Percentiles rank a stretch among this genome's conserved stretches.
Conservation (phyloP, 2,797 vertebrate genomes). For the Carcharodon carcharias region DNA sequence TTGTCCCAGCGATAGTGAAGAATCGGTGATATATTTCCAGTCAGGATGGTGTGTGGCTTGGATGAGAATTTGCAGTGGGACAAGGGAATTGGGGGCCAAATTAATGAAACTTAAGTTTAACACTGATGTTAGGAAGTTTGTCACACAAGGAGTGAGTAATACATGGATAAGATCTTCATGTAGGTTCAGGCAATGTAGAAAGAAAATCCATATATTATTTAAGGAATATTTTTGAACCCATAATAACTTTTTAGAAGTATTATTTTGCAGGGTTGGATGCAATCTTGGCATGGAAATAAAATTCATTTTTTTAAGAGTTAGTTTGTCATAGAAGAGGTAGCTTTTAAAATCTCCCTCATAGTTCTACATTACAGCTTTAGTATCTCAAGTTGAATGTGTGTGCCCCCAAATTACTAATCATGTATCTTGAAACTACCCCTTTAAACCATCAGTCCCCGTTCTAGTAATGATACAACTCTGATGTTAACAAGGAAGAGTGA, state of each 20-base stretch:
- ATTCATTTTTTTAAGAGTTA: background rate
- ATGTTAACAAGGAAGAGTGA: background rate
- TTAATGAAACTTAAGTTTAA: background rate
- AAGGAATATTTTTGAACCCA: background rate
- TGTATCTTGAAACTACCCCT: background rate
- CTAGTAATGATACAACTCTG: background rate
- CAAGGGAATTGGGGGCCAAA: background rate
- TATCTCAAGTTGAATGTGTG: background rate
- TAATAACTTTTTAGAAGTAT: background rate
- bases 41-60: too few relatives aligned
- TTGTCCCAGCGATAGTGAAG: too few relatives aligned
- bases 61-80: background rate
- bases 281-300: background rate
- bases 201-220: background rate
- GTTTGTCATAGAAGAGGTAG: background rate
- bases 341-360: background rate
- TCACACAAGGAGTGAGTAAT: background rate
- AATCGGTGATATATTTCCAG: too few relatives aligned
- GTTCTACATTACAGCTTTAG: background rate
- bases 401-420: background rate
- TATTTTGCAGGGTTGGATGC: background rate
- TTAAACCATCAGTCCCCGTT: conserved; percentile 10
- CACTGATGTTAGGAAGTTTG: background rate
- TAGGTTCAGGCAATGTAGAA: background rate
- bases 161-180: background rate